Percentiles rank a stretch among this genome's conserved stretches.
Evolutionary conservation across 2,113 vertebrate species (phyloP).

Genomic region (Passer domesticus): DNA sequence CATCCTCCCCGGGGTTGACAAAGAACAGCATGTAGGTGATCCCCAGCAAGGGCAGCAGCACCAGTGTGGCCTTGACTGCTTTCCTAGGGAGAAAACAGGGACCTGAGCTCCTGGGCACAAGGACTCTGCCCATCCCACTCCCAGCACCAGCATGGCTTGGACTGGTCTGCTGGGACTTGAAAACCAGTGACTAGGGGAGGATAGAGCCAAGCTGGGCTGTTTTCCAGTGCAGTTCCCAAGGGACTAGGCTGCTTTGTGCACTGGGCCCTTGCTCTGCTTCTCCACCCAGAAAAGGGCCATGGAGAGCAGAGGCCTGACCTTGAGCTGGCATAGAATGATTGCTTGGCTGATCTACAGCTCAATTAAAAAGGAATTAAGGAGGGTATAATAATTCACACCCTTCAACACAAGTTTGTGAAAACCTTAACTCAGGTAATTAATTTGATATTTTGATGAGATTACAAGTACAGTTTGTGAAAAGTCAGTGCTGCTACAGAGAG

Average conservation of each 20-base stretch:
- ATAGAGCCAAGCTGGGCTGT: background rate
- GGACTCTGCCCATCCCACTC: background rate
- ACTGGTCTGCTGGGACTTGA: background rate
- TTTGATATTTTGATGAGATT: slow-evolving; percentile 6
- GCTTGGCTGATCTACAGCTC: background rate
- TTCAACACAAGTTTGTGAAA: background rate
- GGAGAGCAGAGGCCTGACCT: background rate
- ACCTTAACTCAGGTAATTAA: slow-evolving; percentile 25
- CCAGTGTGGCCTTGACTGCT: slow-evolving; percentile 96
- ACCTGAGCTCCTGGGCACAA: background rate
- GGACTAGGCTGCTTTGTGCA: background rate
- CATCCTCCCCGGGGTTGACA: slow-evolving; percentile 94
- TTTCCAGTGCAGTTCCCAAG: background rate
- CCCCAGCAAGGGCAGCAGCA: slow-evolving; percentile 94
- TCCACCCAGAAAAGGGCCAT: background rate
- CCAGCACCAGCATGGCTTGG: background rate
- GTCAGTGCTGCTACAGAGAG: background rate
- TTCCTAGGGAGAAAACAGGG: slow-evolving; percentile 75
- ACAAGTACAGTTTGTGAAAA: background rate
- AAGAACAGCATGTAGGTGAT: slow-evolving; percentile 99
- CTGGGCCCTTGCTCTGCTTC: background rate
- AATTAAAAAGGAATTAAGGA: slow-evolving; percentile 28
- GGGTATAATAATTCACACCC: background rate
- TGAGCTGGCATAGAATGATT: background rate
- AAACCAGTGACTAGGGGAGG: background rate